Percentiles rank a stretch among this genome's conserved stretches.
Evolutionary conservation across 2,797 vertebrate species (phyloP).

Genomic region (Rhinoraja longicauda): DNA sequence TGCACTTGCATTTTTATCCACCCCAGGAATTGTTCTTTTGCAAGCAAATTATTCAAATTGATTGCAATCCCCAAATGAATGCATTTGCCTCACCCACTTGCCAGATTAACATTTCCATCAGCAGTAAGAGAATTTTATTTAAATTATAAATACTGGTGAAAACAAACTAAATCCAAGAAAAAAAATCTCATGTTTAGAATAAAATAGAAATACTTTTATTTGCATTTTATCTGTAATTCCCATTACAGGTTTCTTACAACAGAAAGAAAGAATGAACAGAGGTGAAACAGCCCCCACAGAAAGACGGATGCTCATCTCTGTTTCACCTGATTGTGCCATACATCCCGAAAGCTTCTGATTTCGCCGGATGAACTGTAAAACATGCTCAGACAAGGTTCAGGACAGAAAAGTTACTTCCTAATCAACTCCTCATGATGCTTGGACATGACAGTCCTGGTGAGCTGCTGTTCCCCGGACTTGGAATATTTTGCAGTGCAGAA

Average conservation of each 20-base stretch:
- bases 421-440: too few species aligned
- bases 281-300: too few species aligned
- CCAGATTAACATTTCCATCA: not conserved
- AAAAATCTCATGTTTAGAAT: not conserved
- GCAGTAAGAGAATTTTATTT: not conserved
- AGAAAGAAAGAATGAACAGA: too few species aligned
- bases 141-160: not conserved
- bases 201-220: not conserved
- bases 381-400: too few species aligned
- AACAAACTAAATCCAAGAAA: not conserved
- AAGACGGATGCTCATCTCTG: too few species aligned
- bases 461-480: too few species aligned
- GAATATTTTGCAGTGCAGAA: too few species aligned
- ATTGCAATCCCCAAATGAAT: not conserved
- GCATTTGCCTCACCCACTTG: not conserved
- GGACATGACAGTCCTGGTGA: too few species aligned
- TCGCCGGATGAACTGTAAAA: too few species aligned
- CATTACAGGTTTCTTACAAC: not conserved
- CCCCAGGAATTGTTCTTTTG: not conserved
- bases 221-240: not conserved
- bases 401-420: too few species aligned
- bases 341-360: too few species aligned
- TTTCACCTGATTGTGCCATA: too few species aligned
- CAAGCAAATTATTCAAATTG: not conserved
- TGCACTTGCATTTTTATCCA: not conserved